Conservation (phyloP, 2,113 vertebrate genomes). For the Dipodomys merriami region DNA sequence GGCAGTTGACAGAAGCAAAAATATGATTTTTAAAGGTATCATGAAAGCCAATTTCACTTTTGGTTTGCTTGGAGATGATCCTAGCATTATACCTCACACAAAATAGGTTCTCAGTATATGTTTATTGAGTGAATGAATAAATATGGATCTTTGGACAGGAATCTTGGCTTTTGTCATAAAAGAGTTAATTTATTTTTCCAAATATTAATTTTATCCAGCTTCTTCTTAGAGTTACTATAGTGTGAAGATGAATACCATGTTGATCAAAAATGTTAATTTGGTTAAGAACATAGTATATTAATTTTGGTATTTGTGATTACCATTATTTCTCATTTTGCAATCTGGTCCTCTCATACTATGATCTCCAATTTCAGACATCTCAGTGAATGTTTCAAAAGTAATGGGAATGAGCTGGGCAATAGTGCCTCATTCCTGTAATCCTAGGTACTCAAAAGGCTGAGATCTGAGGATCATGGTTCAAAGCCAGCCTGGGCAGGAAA, state of each 20-base stretch:
- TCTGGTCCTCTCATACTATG: background rate
- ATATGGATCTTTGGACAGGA: conserved; percentile 16
- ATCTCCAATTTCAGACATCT: conserved; percentile 11
- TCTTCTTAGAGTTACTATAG: background rate
- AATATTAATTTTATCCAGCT: background rate
- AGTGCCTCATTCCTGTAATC: no score
- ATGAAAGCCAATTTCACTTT: background rate
- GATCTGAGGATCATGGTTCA: no score
- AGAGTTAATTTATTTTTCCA: background rate
- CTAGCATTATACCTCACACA: background rate
- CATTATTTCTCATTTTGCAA: background rate
- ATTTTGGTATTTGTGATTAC: background rate
- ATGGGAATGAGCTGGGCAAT: no score
- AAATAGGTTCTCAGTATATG: background rate
- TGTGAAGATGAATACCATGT: background rate
- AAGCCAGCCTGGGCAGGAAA: no score
- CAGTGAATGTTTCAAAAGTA: conserved; percentile 17
- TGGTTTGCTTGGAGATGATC: background rate
- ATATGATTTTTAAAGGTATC: conserved; percentile 18
- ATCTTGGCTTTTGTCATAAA: background rate
- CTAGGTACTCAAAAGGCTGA: no score
- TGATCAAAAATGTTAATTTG: background rate
- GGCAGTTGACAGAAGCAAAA: background rate
- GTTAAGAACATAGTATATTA: conserved; percentile 6
- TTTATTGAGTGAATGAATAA: background rate